Conservation (phyloP, 35 echinoderm and acorn worm genomes). For the Apostichopus parvimensis region DNA sequence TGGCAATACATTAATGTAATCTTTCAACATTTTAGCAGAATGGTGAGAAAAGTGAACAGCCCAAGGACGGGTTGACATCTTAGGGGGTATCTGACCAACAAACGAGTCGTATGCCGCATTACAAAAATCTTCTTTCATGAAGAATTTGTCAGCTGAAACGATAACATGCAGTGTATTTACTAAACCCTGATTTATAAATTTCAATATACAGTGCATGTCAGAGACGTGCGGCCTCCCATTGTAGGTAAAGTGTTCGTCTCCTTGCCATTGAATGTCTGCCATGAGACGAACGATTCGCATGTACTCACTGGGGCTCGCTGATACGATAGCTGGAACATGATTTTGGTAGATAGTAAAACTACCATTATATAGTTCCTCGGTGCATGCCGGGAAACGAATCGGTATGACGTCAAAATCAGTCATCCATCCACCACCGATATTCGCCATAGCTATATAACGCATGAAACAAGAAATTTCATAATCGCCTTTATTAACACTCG, state of each 20-base stretch:
- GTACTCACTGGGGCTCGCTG: not conserved
- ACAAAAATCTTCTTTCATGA: not conserved
- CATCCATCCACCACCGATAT: constrained; percentile 27
- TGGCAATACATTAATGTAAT: not conserved
- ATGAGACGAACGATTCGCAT: not conserved
- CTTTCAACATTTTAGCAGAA: not conserved
- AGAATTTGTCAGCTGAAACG: not conserved
- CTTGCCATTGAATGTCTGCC: not conserved
- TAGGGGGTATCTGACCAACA: not conserved
- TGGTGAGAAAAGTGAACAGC: constrained; percentile 22
- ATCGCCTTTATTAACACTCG: not conserved
- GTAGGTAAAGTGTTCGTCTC: not conserved
- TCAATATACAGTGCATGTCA: constrained; percentile 4
- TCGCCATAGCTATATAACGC: constrained; percentile 5
- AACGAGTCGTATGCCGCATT: not conserved
- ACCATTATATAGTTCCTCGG: not conserved
- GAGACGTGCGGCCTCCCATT: not conserved
- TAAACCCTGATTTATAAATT: not conserved
- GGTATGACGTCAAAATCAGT: constrained; percentile 15
- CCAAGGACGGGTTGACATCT: constrained; percentile 3
- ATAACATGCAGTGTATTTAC: not conserved
- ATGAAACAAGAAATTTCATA: constrained; percentile 33
- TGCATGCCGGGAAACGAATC: constrained; percentile 6
- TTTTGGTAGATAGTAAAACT: not conserved
- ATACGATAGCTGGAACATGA: not conserved